phyloP scores from a whole-genome alignment of 1,140 invertebrate genomes.

The Tachypleus tridentatus region DNA sequence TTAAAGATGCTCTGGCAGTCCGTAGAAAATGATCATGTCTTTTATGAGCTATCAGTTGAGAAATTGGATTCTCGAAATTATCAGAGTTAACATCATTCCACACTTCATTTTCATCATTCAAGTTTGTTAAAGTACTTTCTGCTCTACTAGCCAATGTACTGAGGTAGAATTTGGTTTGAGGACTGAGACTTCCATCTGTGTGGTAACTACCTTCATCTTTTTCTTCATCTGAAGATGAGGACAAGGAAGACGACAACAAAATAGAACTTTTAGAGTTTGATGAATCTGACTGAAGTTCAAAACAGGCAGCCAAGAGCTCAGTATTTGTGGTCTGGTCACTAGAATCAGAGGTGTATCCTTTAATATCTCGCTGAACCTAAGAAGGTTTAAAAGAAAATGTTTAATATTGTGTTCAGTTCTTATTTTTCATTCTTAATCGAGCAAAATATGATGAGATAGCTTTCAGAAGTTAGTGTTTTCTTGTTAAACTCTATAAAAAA shows the following conservation, averaged over 20 bases:
- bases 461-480: background rate
- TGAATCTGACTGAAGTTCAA: slow-evolving; percentile 7
- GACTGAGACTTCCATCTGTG: slow-evolving; percentile 1
- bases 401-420: background rate
- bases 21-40: slow-evolving; percentile 20
- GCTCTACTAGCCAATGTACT: slow-evolving; percentile 2
- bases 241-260: slow-evolving; percentile 18
- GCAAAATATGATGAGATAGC: background rate
- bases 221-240: slow-evolving; percentile 14
- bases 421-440: background rate
- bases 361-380: slow-evolving; percentile 61
- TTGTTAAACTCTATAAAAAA: too few relatives aligned
- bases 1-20: slow-evolving; percentile 2
- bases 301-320: slow-evolving; percentile 11
- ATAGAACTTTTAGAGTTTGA: background rate
- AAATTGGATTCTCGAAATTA: slow-evolving; percentile 22
- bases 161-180: slow-evolving; percentile 9
- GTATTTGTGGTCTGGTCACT: slow-evolving; percentile 11
- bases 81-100: slow-evolving; percentile 6
- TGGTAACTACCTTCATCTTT: background rate
- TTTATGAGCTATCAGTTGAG: slow-evolving; percentile 30
- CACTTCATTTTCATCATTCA: slow-evolving; percentile 9
- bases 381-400: background rate
- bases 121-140: slow-evolving; percentile 3
- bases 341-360: slow-evolving; percentile 39